Evolutionary conservation across 2,113 vertebrate genomes (phyloP).

Genomic region (Pollimyrus isidori): DNA sequence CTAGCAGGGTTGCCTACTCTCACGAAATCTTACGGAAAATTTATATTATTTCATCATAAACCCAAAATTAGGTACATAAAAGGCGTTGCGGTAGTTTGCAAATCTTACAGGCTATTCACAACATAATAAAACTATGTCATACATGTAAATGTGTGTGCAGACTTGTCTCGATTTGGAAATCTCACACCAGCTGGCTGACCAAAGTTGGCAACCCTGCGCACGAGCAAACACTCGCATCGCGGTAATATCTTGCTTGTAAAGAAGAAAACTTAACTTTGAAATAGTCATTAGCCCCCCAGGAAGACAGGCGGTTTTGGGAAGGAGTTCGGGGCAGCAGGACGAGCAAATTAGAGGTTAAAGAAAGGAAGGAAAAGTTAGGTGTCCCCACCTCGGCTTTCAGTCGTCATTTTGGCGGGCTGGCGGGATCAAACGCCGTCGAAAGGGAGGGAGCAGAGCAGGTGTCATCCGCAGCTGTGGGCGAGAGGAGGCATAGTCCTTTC

Average conservation of each 20-base stretch:
- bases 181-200: neutral
- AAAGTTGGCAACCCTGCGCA: neutral
- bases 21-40: neutral
- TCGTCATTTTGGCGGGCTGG: neutral
- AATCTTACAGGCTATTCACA: neutral
- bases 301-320: too few species aligned
- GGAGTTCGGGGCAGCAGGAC: neutral
- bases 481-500: conserved; percentile 1
- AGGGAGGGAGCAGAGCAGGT: neutral
- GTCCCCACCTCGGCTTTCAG: neutral
- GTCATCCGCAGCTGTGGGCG: neutral
- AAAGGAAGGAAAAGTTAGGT: neutral
- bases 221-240: too few species aligned
- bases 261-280: too few species aligned
- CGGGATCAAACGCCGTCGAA: neutral
- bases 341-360: too few species aligned
- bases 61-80: neutral
- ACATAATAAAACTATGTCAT: neutral
- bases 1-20: neutral
- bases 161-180: neutral
- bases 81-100: neutral
- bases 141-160: neutral
- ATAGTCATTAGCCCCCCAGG: too few species aligned
- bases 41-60: neutral
- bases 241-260: too few species aligned